These are phyloP conservation scores for cattle (Bos taurus) DNA, from an alignment of 2,113 vertebrate species.

Conservation along the genomic window ARS-UCD2.0 NC_037328.1:79091001-79091500, in stretches of 20 bases:
- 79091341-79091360: neutral
- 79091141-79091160: neutral
- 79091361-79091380: neutral
- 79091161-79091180: neutral
- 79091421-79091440: neutral
- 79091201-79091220: neutral
- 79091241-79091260: neutral
- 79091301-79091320: neutral
- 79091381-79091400: neutral
- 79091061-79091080: neutral
- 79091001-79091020: accelerated
- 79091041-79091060: neutral
- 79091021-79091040: no score
- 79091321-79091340: neutral
- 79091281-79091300: neutral
- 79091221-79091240: neutral
- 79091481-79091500: neutral
- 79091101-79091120: accelerated
- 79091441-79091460: neutral
- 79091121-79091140: neutral
- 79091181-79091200: neutral
- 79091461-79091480: neutral
- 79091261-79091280: neutral
- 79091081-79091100: neutral
- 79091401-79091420: neutral